Conservation (phyloP, 2,888 invertebrate genomes). For the Ariolimax columbianus region DNA sequence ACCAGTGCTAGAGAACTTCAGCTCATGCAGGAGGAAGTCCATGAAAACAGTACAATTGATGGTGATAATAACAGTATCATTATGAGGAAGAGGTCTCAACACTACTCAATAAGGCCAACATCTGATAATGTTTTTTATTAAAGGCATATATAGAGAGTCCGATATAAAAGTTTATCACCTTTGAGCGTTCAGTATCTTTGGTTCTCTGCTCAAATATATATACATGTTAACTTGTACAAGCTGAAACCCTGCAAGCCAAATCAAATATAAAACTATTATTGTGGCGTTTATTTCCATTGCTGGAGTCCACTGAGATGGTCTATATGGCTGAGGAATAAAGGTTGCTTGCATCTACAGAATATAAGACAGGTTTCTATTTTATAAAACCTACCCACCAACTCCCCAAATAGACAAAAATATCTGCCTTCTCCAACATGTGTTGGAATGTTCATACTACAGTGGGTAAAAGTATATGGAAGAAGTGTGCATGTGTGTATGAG, state of each 20-base stretch:
- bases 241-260: too few species aligned
- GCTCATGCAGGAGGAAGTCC: slow-evolving; percentile 37
- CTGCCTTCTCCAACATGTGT: too few species aligned
- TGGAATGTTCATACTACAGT: too few species aligned
- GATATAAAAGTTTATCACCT: not conserved
- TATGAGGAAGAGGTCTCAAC: not conserved
- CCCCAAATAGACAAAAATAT: too few species aligned
- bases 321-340: not conserved
- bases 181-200: not conserved
- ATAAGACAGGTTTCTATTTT: too few species aligned
- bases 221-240: not conserved
- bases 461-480: too few species aligned
- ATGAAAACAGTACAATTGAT: not conserved
- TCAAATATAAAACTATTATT: too few species aligned
- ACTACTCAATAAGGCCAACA: not conserved
- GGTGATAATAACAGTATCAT: not conserved
- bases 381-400: too few species aligned
- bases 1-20: slow-evolving; percentile 60
- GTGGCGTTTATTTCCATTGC: not conserved
- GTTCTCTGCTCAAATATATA: not conserved
- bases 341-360: too few species aligned
- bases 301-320: not conserved
- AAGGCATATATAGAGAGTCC: not conserved
- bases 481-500: too few species aligned
- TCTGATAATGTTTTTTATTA: not conserved